Evolutionary conservation across 1,140 invertebrate genomes (phyloP), one percentile per base, ranked within the genome.

Genomic region (Neotoxoptera formosana): DNA sequence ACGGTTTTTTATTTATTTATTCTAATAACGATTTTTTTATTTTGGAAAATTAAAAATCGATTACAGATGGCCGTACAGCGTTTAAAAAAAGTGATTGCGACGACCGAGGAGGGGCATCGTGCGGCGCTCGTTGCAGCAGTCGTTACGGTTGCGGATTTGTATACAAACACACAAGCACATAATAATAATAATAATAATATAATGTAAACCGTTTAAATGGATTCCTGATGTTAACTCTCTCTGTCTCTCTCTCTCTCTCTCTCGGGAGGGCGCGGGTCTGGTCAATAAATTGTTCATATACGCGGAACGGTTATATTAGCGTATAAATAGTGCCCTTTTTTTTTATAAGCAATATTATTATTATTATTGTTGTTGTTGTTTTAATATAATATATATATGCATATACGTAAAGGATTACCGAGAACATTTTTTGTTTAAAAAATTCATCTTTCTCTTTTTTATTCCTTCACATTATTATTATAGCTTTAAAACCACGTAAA

Each of bases 171-270:
- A 25, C 51, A 20, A 21, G 8, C 23, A 89, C 51, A 88, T 51
- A 88, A 41, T 41, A 41, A 87, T 87, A 87, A 23, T 14, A 89
- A 88, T 51, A 88, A 41, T 41, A 41, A 87, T 87, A 87, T 36
- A 30, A 89, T 34, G 48, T 89, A 56, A 89, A 56, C 88, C 48
- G 34, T 89, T 89, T 89, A 89, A 89, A 89, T 89, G 88, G 88
- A 89, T 89, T 89, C 88, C 51, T 89, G n/a, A 56, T 87, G 86
- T 87, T 87, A 47, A 47, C 41, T 48, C 25, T 51, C 14, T 48
- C 30, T 87, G 30, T 87, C 23, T 84, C 83, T 87, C 36, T 84
- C 14, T 48, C 30, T 87, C 45, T 87, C 23, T 84, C 83, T 87
- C 36, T 84, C 83, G 23, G 11, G 17, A 51, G 48, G 11, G 48